phyloP scores from a whole-genome alignment of 2,888 invertebrate species.

The Tenthredo amoena region DNA sequence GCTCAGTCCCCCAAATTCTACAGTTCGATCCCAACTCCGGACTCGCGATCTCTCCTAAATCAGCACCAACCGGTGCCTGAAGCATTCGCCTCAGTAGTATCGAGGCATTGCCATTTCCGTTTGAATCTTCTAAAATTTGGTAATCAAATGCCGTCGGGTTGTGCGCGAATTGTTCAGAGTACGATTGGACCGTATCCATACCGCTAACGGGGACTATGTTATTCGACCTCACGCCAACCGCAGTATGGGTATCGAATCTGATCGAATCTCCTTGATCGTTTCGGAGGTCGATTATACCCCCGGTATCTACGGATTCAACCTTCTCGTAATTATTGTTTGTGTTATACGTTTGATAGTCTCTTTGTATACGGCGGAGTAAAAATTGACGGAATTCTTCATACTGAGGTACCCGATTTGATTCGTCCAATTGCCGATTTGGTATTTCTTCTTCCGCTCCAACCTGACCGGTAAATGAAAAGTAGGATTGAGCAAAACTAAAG shows the following conservation, averaged over 20 bases:
- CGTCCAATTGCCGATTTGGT: slow-evolving; percentile 66
- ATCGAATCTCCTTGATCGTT: neutral
- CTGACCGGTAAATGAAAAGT: slow-evolving; percentile 57
- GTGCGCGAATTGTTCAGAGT: slow-evolving; percentile 31
- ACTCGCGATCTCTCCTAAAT: slow-evolving; percentile 72
- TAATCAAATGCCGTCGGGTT: slow-evolving; percentile 33
- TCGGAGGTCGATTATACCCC: slow-evolving; percentile 1
- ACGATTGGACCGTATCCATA: neutral
- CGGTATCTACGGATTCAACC: slow-evolving; percentile 18
- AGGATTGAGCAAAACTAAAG: neutral
- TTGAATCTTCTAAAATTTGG: slow-evolving; percentile 53
- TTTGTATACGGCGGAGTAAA: slow-evolving; percentile 66
- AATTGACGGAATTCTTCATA: slow-evolving; percentile 72
- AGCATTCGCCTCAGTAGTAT: slow-evolving; percentile 73
- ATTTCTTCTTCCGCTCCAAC: slow-evolving; percentile 73
- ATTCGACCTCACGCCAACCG: neutral
- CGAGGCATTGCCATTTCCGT: slow-evolving; percentile 57
- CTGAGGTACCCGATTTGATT: slow-evolving; percentile 60
- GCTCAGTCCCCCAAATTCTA: slow-evolving; percentile 61
- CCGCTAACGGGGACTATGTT: neutral
- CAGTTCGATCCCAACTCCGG: slow-evolving; percentile 63
- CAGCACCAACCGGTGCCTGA: slow-evolving; percentile 73
- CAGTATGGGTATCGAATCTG: neutral
- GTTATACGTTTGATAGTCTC: slow-evolving; percentile 66
- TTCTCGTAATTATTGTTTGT: slow-evolving; percentile 64